phyloP scores from a whole-genome alignment of 2,888 invertebrate species.

The Caenorhabditis drosophilae region DNA sequence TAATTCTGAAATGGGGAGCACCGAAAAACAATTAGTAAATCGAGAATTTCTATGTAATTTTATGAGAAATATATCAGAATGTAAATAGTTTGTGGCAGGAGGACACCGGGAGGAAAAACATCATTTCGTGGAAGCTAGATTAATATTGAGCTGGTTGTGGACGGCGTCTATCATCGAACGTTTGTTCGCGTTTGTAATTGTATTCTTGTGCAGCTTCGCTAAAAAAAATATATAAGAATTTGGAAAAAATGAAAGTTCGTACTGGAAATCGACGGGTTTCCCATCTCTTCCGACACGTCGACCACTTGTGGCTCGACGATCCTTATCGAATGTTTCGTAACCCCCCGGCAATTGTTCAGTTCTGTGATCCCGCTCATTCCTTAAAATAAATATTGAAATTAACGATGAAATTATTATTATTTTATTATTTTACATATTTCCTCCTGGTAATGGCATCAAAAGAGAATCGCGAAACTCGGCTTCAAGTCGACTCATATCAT shows the following conservation, averaged over 20 bases:
- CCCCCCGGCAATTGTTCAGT: slow-evolving; percentile 67
- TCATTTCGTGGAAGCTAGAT: no score
- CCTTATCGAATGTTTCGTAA: slow-evolving; percentile 64
- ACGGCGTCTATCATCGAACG: slow-evolving; percentile 42
- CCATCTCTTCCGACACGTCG: slow-evolving; percentile 50
- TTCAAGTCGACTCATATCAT: slow-evolving; percentile 61
- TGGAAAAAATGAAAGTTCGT: slow-evolving; percentile 1
- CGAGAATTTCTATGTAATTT: no score
- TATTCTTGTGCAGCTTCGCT: slow-evolving; percentile 65
- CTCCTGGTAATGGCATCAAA: slow-evolving; percentile 64
- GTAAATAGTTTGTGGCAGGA: no score
- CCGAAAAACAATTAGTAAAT: no score
- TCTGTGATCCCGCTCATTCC: slow-evolving; percentile 59
- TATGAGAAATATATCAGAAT: no score
- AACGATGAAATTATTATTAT: neutral
- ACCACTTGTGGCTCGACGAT: slow-evolving; percentile 55
- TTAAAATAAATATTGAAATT: slow-evolving; percentile 3
- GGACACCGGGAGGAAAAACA: no score
- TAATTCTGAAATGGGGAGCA: no score
- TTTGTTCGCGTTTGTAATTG: slow-evolving; percentile 63
- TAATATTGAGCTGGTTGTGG: no score
- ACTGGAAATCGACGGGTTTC: slow-evolving; percentile 60
- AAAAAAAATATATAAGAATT: slow-evolving; percentile 18
- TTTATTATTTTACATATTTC: slow-evolving; percentile 51
- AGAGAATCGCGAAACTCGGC: slow-evolving; percentile 60